Percentiles rank a stretch among this genome's conserved stretches.
Evolutionary conservation across 2,113 vertebrate species (phyloP).

Genomic region (Lepus americanus): DNA sequence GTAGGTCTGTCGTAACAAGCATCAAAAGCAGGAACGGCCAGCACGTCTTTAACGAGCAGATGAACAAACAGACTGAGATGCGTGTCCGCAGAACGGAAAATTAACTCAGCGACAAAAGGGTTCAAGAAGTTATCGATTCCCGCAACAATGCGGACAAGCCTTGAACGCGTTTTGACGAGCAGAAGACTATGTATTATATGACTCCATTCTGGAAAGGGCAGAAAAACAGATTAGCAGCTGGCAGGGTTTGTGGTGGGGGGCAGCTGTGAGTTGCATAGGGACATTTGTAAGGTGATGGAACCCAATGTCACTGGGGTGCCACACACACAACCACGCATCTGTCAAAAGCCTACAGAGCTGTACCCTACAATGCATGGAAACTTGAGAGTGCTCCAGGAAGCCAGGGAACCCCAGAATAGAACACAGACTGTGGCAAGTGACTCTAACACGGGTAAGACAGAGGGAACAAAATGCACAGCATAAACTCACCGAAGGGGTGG

Average conservation of each 20-base stretch:
- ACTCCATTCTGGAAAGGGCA: slow-evolving; percentile 52
- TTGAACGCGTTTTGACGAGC: not conserved
- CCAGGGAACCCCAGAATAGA: not conserved
- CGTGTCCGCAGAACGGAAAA: not conserved
- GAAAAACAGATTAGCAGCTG: slow-evolving; percentile 18
- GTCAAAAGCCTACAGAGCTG: not conserved
- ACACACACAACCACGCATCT: not conserved
- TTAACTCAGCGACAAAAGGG: slow-evolving; percentile 39
- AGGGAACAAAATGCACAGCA: not conserved
- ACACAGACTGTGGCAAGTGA: not conserved
- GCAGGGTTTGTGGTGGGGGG: not conserved
- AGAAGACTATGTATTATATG: not conserved
- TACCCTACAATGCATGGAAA: not conserved
- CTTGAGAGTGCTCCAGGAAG: not conserved
- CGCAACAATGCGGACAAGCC: slow-evolving; percentile 11
- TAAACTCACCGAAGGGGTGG: not conserved
- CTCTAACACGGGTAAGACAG: not conserved
- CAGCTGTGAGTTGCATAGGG: not conserved
- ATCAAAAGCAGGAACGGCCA: slow-evolving; percentile 21
- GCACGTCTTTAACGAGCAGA: not conserved
- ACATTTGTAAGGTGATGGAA: not conserved
- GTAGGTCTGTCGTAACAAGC: slow-evolving; percentile 18
- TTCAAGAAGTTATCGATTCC: slow-evolving; percentile 12
- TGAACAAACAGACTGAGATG: slow-evolving; percentile 12
- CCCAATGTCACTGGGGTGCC: not conserved